Evolutionary conservation across 2,888 invertebrate genomes (phyloP), one percentile per base, ranked within the genome.

Genomic region (Altica lythri): DNA sequence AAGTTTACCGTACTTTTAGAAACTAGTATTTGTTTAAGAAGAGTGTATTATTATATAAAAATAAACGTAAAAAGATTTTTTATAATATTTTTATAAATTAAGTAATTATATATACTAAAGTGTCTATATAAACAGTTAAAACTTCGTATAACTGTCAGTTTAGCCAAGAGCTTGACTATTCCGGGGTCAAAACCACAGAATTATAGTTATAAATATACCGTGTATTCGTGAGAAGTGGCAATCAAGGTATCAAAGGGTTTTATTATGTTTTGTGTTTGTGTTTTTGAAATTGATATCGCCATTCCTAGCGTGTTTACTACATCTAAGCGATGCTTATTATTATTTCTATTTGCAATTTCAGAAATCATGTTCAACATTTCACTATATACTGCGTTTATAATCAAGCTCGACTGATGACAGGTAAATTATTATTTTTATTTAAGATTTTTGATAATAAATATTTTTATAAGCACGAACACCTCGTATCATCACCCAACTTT

Each of bases 281-380:
- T 25, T 46, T 46, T 25, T 46, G 22, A 46, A 46, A 46, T 46
- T 46, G 46, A 46, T 46, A 46, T 46, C 35, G 46, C 12, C 46
- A 17, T 25, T 6, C 25, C 27, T 46, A 25, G 46, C 46, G 46
- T 46, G 46, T 46, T 46, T 46, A 46, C 4, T 46, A 6, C 46
- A 35, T 25, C 35, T 46, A 46, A 46, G 25, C 27, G 27, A 46
- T 25, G 25, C 34, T 37, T 18, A 37, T 37, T 35, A 46, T 46
- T 45, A 45, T 34, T 46, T 35, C 46, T 34, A 46, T 46, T 46
- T 46, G 46, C 46, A 25, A 46, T 46, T 46, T 46, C 12, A 14
- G 18, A 43, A 43, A 30, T 30, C 30, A 30, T 30, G 30, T 30
- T 12, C 12, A 30, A 30, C 12, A 12, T n/a, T n/a, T n/a, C n/a